These are phyloP conservation scores for Tetranychus cinnabarinus DNA, from an alignment of 1,140 invertebrate genomes.

Conservation along the genomic window DNA sequence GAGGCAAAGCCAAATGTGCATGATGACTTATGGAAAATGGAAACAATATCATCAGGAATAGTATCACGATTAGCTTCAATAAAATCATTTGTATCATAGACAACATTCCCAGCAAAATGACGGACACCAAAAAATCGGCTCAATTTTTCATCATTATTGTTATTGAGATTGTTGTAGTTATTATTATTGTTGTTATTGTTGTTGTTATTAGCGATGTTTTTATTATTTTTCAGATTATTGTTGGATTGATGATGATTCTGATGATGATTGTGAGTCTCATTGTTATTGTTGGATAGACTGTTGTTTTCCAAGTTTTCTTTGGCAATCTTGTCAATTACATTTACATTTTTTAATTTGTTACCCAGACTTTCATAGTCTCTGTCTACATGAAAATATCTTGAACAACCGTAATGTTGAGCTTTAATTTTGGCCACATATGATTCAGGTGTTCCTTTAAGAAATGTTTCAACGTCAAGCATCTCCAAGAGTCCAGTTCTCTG, in stretches of 20 bases:
- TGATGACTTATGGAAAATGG: slow-evolving; percentile 70
- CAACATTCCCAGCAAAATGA: slow-evolving; percentile 67
- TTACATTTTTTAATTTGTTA: background rate
- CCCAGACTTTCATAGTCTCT: background rate
- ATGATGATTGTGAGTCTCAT: background rate
- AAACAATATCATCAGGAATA: slow-evolving; percentile 68
- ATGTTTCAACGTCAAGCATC: slow-evolving; percentile 79
- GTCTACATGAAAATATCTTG: slow-evolving; percentile 14
- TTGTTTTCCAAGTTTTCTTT: background rate
- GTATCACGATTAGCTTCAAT: slow-evolving; percentile 74
- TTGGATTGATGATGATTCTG: background rate
- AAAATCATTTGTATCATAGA: slow-evolving; percentile 70
- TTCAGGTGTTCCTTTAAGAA: slow-evolving; percentile 56
- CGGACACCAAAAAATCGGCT: slow-evolving; percentile 62
- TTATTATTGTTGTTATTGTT: background rate
- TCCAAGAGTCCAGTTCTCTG: slow-evolving; percentile 63
- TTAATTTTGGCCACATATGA: slow-evolving; percentile 65
- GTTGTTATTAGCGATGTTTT: too few species aligned
- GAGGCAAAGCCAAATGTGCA: slow-evolving; percentile 88
- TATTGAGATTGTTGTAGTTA: background rate
- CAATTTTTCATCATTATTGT: slow-evolving; percentile 6
- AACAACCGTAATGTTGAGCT: slow-evolving; percentile 53
- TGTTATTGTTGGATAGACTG: background rate
- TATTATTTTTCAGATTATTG: too few species aligned
- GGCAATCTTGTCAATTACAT: background rate